Conservation (phyloP, 2,113 vertebrate genomes). For the Theristicus caerulescens region DNA sequence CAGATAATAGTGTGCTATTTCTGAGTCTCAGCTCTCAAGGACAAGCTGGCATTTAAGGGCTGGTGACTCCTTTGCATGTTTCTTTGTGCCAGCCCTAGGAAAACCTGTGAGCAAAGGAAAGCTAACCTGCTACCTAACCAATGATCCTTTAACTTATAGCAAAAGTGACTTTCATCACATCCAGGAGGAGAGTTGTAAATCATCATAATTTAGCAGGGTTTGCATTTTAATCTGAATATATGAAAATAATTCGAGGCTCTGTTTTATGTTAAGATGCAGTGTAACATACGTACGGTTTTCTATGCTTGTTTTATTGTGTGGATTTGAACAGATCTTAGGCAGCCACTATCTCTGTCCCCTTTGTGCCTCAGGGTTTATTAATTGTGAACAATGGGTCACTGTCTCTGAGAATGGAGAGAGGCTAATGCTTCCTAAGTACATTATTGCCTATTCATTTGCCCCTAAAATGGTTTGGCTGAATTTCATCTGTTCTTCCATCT, state of each 20-base stretch:
- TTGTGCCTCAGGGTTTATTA: constrained; percentile 52
- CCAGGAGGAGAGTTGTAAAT: neutral
- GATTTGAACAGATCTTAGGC: neutral
- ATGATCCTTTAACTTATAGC: neutral
- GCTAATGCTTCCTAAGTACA: constrained; percentile 66
- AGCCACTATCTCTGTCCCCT: neutral
- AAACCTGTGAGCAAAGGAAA: neutral
- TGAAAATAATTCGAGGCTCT: neutral
- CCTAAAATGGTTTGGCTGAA: constrained; percentile 66
- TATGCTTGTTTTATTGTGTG: neutral
- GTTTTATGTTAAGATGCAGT: neutral
- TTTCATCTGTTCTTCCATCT: constrained; percentile 76
- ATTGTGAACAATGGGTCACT: constrained; percentile 61
- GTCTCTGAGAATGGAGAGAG: constrained; percentile 62
- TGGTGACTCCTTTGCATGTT: neutral
- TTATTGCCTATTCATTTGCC: constrained; percentile 68
- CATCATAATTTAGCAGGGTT: neutral
- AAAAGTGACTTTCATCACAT: neutral
- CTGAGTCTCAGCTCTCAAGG: neutral
- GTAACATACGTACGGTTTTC: rapidly evolving
- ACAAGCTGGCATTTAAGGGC: neutral
- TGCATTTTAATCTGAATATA: neutral
- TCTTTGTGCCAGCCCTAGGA: neutral
- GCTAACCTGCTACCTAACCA: neutral
- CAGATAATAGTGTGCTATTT: neutral